Evolutionary conservation across 2,797 vertebrate genomes (phyloP), one percentile per base, ranked within the genome.

Genomic region (Urophycis tenuis): DNA sequence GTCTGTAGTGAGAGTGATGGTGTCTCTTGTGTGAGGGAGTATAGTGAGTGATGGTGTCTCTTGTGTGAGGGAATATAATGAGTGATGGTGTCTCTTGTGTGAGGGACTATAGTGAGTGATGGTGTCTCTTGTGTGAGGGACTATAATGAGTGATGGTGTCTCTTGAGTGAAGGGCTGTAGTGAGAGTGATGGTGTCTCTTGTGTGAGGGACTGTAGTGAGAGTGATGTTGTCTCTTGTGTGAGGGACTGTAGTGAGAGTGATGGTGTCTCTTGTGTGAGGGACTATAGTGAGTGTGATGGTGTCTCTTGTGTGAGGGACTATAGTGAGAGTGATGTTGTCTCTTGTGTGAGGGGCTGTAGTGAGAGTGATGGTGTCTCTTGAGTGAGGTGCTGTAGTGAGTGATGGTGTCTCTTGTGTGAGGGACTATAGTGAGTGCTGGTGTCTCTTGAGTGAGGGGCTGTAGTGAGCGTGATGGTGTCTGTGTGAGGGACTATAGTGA

Each of bases 1-100:
- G 45, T 53, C 17, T 53, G 5, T 53, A 53, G 45, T 53, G 45
- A 19, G 45, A 19, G 3, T 19, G 41, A 45, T 45, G 19, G 17
- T 53, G 17, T 25, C 0, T 64, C 80, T 9, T 80, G 10, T 72
- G n/a, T 82, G n/a, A n/a, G n/a, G n/a, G 45, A 5, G 15, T 49
- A 4, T 22, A 49, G 45, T 49, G 45, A 49, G 45, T 3, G 36
- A 39, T 39, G 8, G 36, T 12, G 36, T n/a, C n/a, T n/a, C n/a
- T n/a, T n/a, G n/a, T n/a, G n/a, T n/a, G n/a, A n/a, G n/a, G n/a
- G n/a, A n/a, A n/a, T n/a, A n/a, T n/a, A n/a, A n/a, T n/a, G n/a
- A n/a, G 34, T 35, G 34, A 35, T 12, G 6, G 36, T 39, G 6
- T 39, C 3, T 39, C 3, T 39, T 39, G 36, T 39, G 36, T 39